Percentiles rank a stretch among this genome's conserved stretches.
These are phyloP conservation scores for Anneissia japonica DNA, from an alignment of 35 echinoderm and acorn worm genomes.

Conservation along the genomic window DNA sequence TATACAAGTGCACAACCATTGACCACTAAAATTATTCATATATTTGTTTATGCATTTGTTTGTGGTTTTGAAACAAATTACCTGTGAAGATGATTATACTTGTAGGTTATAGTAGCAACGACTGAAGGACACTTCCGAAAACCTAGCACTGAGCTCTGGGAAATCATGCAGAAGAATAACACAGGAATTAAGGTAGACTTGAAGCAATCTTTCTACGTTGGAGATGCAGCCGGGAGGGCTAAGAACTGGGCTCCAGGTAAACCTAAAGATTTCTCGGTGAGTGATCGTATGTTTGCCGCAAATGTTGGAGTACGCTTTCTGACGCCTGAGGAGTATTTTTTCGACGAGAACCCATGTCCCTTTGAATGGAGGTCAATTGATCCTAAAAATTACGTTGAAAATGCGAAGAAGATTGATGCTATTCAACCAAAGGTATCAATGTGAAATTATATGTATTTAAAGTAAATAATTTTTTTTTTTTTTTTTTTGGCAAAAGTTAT, in stretches of 20 bases:
- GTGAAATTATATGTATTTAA: neutral
- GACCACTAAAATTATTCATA: neutral
- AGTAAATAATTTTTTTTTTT: neutral
- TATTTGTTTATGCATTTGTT: neutral
- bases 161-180: slow-evolving; percentile 62
- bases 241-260: slow-evolving; percentile 88
- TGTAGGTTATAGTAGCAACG: slow-evolving; percentile 76
- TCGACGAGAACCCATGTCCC: slow-evolving; percentile 37
- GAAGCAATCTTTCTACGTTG: slow-evolving; percentile 63
- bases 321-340: slow-evolving; percentile 90
- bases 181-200: slow-evolving; percentile 52
- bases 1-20: too few species aligned
- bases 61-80: neutral
- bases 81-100: neutral
- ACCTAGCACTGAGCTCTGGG: slow-evolving; percentile 73
- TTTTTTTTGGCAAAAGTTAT: neutral
- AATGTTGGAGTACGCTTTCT: slow-evolving; percentile 66
- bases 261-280: slow-evolving; percentile 79
- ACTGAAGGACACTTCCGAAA: slow-evolving; percentile 80
- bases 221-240: slow-evolving; percentile 81
- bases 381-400: slow-evolving; percentile 45
- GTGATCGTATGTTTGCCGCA: slow-evolving; percentile 87
- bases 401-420: slow-evolving; percentile 18
- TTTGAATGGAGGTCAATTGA: slow-evolving; percentile 84
- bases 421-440: neutral